These are phyloP conservation scores for Frankliniella fusca DNA, from an alignment of 2,888 invertebrate species.

Conservation along the genomic window DNA sequence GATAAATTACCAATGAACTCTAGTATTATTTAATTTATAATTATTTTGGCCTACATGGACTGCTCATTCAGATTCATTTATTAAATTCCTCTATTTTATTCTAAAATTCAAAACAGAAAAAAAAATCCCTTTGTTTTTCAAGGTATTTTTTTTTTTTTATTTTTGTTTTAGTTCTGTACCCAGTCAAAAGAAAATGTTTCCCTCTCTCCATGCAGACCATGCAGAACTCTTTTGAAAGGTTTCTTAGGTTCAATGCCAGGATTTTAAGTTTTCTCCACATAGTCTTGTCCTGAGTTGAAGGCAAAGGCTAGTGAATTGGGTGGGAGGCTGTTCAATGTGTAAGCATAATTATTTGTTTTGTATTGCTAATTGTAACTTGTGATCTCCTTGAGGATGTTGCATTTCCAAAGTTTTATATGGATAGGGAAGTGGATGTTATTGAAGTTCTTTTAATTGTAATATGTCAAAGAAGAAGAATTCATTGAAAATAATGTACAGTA, in stretches of 20 bases:
- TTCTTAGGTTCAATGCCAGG: not conserved
- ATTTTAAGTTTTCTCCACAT: not conserved
- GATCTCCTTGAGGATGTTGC: not conserved
- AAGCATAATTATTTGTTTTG: not conserved
- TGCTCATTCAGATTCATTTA: too few relatives aligned
- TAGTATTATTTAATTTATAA: not conserved
- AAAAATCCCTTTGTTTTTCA: too few relatives aligned
- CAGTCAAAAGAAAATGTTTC: not conserved
- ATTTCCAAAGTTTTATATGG: not conserved
- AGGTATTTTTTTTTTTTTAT: not conserved
- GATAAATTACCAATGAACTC: not conserved
- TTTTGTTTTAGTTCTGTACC: not conserved
- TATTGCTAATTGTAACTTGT: slow-evolving; percentile 4
- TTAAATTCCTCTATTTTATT: too few relatives aligned
- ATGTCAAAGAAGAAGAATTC: too few relatives aligned
- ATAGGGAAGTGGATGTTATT: not conserved
- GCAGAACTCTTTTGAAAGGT: not conserved
- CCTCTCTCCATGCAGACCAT: not conserved
- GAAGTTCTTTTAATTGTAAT: too few relatives aligned
- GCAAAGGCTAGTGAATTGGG: slow-evolving; percentile 22
- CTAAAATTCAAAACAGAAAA: too few relatives aligned
- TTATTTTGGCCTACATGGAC: not conserved
- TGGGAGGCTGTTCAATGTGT: not conserved
- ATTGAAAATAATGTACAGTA: too few relatives aligned
- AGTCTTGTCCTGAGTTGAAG: not conserved